phyloP scores from a whole-genome alignment of 2,797 vertebrate species.

The Dallia pectoralis region DNA sequence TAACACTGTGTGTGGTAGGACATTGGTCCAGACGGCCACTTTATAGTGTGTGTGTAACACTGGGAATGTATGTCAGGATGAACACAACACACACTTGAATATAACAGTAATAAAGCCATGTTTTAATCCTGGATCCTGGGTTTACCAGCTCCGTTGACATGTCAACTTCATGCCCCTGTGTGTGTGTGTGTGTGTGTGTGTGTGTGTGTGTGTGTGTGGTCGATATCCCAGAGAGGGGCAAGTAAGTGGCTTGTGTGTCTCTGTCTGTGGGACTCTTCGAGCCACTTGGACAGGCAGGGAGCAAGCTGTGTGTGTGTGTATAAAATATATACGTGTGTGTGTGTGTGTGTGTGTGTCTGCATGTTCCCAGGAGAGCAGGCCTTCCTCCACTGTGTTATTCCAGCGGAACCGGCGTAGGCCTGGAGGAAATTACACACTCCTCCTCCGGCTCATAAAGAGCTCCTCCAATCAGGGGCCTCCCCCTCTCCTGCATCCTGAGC shows the following conservation, averaged over 20 bases:
- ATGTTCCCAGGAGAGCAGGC: conserved; percentile 70
- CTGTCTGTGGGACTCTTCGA: neutral
- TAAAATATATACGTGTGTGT: conserved; percentile 28
- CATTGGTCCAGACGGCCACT: neutral
- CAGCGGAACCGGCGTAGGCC: conserved; percentile 74
- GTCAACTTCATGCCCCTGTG: neutral
- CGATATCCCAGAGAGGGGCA: conserved; percentile 1
- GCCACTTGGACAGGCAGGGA: neutral
- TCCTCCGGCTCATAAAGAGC: conserved; percentile 81
- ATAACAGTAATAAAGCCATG: conserved; percentile 24
- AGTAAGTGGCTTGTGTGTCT: conserved; percentile 2
- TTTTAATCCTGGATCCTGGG: neutral
- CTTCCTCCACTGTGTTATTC: conserved; percentile 78
- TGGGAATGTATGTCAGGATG: neutral
- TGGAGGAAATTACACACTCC: conserved; percentile 83
- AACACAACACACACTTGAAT: neutral
- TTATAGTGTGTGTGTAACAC: neutral
- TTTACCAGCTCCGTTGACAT: neutral
- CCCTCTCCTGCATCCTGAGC: conserved; percentile 46
- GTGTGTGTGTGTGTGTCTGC: conserved; percentile 46
- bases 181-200: too few relatives aligned
- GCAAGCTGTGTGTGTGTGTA: conserved; percentile 15
- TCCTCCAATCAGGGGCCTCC: conserved; percentile 75
- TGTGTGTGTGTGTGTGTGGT: neutral
- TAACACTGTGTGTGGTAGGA: neutral